Percentiles rank a stretch among this genome's conserved stretches.
Evolutionary conservation across 2,888 invertebrate species (phyloP).

Genomic region (Acronicta alni): DNA sequence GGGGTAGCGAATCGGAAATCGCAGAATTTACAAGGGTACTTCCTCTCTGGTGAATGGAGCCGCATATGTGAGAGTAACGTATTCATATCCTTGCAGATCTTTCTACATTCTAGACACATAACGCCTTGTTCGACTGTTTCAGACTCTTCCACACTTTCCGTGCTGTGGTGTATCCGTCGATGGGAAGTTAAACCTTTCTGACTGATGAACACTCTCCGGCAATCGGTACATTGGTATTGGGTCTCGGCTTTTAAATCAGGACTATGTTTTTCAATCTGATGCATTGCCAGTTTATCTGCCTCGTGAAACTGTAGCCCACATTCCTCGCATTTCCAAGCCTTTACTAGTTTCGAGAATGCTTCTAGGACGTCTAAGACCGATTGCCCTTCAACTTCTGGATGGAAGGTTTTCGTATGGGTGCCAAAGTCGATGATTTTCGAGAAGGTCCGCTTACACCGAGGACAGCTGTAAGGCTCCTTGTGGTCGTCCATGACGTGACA

Average conservation of each 20-base stretch:
- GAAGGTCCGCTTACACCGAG: conserved; percentile 74
- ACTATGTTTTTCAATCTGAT: conserved; percentile 79
- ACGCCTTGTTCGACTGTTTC: conserved; percentile 73
- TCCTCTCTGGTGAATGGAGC: conserved; percentile 79
- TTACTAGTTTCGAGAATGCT: conserved; percentile 80
- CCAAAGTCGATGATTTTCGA: conserved; percentile 80
- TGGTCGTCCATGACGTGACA: conserved; percentile 83
- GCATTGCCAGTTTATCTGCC: conserved; percentile 81
- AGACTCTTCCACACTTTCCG: conserved; percentile 66
- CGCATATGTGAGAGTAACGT: conserved; percentile 82
- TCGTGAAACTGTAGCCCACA: conserved; percentile 82
- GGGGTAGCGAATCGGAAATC: conserved; percentile 83
- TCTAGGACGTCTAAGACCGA: conserved; percentile 81
- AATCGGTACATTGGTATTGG: conserved; percentile 81
- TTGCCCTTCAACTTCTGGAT: conserved; percentile 79
- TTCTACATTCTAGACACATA: conserved; percentile 83
- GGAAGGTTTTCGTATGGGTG: conserved; percentile 78
- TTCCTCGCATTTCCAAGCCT: conserved; percentile 87
- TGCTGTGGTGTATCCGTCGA: conserved; percentile 77
- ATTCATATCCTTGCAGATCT: conserved; percentile 80
- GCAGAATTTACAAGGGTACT: conserved; percentile 83
- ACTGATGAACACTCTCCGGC: conserved; percentile 80
- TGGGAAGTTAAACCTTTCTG: conserved; percentile 82
- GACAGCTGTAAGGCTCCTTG: conserved; percentile 78
- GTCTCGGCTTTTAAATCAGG: conserved; percentile 75